Percentiles rank a stretch among this genome's conserved stretches.
Conservation (phyloP, 2,113 vertebrate species). For the Tonatia bakeri region DNA sequence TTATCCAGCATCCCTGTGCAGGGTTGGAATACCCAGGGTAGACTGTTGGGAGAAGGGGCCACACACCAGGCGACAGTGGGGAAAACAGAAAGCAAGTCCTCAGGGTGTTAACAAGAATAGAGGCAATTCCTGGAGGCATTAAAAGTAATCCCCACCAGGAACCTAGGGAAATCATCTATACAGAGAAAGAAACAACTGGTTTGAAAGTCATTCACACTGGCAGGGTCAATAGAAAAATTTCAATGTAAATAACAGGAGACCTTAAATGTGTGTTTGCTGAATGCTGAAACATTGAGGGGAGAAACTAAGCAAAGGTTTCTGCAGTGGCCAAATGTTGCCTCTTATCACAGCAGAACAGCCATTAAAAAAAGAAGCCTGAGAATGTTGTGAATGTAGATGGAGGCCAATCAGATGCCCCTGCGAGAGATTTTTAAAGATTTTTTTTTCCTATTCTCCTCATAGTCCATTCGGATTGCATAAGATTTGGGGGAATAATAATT, state of each 20-base stretch:
- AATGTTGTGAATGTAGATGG: not conserved
- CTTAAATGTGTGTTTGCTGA: slow-evolving; percentile 15
- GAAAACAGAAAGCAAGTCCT: slow-evolving; percentile 55
- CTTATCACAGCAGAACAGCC: not conserved
- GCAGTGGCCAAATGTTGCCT: slow-evolving; percentile 21
- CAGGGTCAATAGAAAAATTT: slow-evolving; percentile 55
- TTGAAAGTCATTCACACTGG: slow-evolving; percentile 70
- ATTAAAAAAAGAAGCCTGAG: slow-evolving; percentile 17
- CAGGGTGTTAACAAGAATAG: slow-evolving; percentile 49
- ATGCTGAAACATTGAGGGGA: not conserved
- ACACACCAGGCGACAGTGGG: not conserved
- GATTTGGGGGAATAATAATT: not conserved
- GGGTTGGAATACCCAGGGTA: slow-evolving; percentile 3
- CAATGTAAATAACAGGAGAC: slow-evolving; percentile 13
- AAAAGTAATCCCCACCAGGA: slow-evolving; percentile 63
- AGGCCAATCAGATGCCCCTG: slow-evolving; percentile 6
- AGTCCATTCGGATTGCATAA: not conserved
- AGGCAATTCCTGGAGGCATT: slow-evolving; percentile 49
- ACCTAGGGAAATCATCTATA: slow-evolving; percentile 61
- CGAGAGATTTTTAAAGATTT: slow-evolving; percentile 32
- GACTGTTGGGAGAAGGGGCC: not conserved
- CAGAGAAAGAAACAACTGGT: slow-evolving; percentile 56
- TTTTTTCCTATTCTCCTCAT: not conserved
- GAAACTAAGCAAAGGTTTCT: slow-evolving; percentile 45
- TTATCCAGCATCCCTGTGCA: not conserved